A percentile compares a stretch with the other conserved stretches of the same genome.
These are phyloP conservation scores for Cavia porcellus DNA, from an alignment of 2,113 vertebrate species.

Conservation along the genomic window DNA sequence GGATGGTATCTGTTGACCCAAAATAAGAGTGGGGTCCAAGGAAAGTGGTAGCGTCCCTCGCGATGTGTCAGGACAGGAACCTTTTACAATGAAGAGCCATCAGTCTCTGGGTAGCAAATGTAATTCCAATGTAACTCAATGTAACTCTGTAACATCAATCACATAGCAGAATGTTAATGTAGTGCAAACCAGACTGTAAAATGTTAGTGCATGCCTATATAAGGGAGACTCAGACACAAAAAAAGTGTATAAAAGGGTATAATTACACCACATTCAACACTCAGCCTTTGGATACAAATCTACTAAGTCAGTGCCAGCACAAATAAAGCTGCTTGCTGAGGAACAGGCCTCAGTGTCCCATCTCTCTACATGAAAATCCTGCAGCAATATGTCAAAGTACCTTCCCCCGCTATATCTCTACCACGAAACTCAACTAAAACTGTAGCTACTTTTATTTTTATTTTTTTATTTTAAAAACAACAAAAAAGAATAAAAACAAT, in stretches of 20 bases:
- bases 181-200: neutral
- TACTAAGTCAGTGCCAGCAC: neutral
- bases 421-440: slow-evolving; percentile 29
- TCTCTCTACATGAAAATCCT: neutral
- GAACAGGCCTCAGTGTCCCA: neutral
- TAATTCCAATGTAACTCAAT: neutral
- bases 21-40: neutral
- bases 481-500: no score
- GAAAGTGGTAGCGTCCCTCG: neutral
- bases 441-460: neutral
- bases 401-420: neutral
- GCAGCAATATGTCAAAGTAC: neutral
- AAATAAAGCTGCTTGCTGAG: neutral
- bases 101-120: neutral
- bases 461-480: no score
- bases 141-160: neutral
- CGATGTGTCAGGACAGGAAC: neutral
- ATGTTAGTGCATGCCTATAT: neutral
- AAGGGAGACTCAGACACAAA: neutral
- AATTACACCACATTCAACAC: neutral
- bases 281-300: neutral
- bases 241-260: neutral
- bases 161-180: neutral
- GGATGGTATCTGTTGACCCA: neutral
- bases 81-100: neutral